Evolutionary conservation across 2,113 vertebrate genomes (phyloP).

Genomic region (Miniopterus natalensis): DNA sequence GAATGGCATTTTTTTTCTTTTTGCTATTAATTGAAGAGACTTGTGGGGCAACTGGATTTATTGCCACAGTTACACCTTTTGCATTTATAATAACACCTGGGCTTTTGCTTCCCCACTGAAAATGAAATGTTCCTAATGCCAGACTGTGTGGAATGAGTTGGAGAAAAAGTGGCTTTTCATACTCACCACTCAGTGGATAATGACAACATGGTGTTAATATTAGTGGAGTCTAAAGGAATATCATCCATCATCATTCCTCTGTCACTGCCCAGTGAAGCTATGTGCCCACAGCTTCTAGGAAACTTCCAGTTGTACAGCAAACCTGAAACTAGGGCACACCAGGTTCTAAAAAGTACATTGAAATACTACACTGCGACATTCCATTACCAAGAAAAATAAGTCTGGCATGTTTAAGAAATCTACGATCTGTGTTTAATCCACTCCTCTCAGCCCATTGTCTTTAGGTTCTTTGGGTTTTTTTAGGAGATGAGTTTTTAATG

Average conservation of each 20-base stretch:
- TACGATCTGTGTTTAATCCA: not conserved
- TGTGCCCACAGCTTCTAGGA: not conserved
- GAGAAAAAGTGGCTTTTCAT: not conserved
- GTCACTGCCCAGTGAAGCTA: not conserved
- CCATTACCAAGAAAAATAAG: not conserved
- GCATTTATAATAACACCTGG: conserved; percentile 3
- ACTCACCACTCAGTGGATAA: not conserved
- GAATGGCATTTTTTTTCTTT: not conserved
- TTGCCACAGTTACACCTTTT: conserved; percentile 8
- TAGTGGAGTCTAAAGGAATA: not conserved
- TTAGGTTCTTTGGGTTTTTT: not conserved
- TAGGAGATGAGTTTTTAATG: not conserved
- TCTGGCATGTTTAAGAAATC: not conserved
- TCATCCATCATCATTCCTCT: not conserved
- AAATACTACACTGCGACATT: not conserved
- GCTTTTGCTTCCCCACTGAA: not conserved
- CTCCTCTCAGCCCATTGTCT: not conserved
- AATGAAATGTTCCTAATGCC: not conserved
- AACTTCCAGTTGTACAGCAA: not conserved
- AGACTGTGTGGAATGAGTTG: not conserved
- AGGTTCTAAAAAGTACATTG: not conserved
- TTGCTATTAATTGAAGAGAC: not conserved
- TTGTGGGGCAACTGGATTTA: not conserved
- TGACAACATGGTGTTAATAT: not conserved
- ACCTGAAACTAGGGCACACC: not conserved